These are phyloP conservation scores for Xenopus laevis DNA, from an alignment of 2,113 vertebrate species.

Conservation along the genomic window DNA sequence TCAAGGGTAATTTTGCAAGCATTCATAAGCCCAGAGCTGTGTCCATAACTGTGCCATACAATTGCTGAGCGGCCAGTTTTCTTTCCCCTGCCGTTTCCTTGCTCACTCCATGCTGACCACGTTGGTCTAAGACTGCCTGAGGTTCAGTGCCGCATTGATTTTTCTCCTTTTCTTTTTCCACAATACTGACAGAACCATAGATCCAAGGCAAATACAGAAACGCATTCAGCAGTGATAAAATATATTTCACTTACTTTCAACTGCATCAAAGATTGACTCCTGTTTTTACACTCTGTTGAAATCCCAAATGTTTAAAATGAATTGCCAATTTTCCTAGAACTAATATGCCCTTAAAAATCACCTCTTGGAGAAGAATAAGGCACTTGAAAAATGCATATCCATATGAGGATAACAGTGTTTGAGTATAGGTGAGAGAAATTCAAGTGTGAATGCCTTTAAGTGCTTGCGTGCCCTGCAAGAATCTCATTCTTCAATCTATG, in stretches of 20 bases:
- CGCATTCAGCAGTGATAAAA: constrained; percentile 92
- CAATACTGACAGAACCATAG: constrained; percentile 98
- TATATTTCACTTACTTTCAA: constrained; percentile 84
- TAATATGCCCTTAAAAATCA: constrained; percentile 62
- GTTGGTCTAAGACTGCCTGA: constrained; percentile 75
- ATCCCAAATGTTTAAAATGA: constrained; percentile 69
- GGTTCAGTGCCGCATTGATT: constrained; percentile 88
- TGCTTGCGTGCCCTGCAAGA: background rate
- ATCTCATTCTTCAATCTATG: background rate
- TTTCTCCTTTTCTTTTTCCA: constrained; percentile 65
- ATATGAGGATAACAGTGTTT: constrained; percentile 14
- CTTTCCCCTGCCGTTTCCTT: constrained; percentile 77
- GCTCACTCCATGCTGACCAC: constrained; percentile 75
- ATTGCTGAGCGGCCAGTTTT: constrained; percentile 77
- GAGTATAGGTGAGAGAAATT: background rate
- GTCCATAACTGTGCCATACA: constrained; percentile 72
- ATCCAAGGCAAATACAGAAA: constrained; percentile 97
- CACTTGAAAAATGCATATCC: constrained; percentile 35
- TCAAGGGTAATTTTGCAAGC: constrained; percentile 72
- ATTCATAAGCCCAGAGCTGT: constrained; percentile 76
- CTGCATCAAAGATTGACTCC: constrained; percentile 83
- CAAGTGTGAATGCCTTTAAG: constrained; percentile 13
- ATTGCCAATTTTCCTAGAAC: constrained; percentile 68
- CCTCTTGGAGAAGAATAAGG: constrained; percentile 26
- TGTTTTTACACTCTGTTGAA: constrained; percentile 65